Percentiles rank a stretch among this genome's conserved stretches.
phyloP scores from a whole-genome alignment of 2,888 invertebrate genomes.

The Sclerodermus sp. region DNA sequence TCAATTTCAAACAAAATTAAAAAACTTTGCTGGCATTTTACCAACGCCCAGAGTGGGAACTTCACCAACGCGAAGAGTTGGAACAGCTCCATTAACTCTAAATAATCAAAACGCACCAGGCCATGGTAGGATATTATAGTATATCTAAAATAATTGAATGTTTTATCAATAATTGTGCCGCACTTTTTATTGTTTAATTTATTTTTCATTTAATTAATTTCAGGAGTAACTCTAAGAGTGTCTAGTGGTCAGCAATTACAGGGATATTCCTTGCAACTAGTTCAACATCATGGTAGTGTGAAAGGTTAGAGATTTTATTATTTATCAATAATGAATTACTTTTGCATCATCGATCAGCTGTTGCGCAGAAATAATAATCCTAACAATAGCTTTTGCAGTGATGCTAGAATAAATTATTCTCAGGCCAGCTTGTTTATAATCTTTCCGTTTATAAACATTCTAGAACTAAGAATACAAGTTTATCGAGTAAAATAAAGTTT shows the following conservation, averaged over 20 bases:
- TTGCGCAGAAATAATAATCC: constrained; percentile 23
- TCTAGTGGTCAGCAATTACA: constrained; percentile 56
- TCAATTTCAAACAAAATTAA: constrained; percentile 44
- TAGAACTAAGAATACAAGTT: constrained; percentile 40
- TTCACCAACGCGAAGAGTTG: constrained; percentile 38
- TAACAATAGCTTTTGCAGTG: constrained; percentile 45
- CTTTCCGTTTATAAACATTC: constrained; percentile 38
- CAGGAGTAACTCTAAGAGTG: constrained; percentile 53
- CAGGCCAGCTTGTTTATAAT: constrained; percentile 56
- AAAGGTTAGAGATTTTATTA: constrained; percentile 56
- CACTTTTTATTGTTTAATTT: not conserved
- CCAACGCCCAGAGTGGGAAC: constrained; percentile 53
- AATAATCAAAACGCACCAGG: constrained; percentile 43
- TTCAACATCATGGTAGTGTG: constrained; percentile 62
- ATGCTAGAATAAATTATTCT: constrained; percentile 49
- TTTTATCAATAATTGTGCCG: not conserved
- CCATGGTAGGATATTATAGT: constrained; percentile 39
- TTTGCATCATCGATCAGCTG: constrained; percentile 40
- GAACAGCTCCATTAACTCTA: constrained; percentile 42
- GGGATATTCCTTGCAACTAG: constrained; percentile 61
- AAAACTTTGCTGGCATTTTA: constrained; percentile 47
- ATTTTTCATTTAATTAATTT: constrained; percentile 1
- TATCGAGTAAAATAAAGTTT: not conserved
- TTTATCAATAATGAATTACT: constrained; percentile 3
- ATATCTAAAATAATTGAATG: constrained; percentile 1